Percentiles rank a stretch among this genome's conserved stretches.
Conservation (phyloP, 2,888 invertebrate species). For the Drosophila neonasuta region DNA sequence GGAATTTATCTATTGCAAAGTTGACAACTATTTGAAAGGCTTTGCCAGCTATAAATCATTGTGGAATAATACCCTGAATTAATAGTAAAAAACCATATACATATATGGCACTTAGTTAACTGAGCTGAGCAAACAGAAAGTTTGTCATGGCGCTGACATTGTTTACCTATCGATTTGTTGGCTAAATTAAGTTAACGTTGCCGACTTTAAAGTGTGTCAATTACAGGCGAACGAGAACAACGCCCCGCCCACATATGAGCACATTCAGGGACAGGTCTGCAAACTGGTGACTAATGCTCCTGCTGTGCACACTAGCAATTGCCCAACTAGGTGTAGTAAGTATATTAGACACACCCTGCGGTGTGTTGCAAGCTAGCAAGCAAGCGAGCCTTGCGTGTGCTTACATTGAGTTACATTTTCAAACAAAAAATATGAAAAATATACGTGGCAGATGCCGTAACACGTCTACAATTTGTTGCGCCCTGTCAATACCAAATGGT, state of each 20-base stretch:
- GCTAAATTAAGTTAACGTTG: constrained; percentile 13
- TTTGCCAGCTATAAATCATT: background rate
- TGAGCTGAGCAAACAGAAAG: background rate
- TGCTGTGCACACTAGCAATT: constrained; percentile 1
- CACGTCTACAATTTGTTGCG: constrained; percentile 27
- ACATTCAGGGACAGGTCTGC: constrained; percentile 17
- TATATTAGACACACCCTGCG: constrained; percentile 16
- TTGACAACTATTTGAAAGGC: background rate
- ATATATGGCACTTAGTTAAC: background rate
- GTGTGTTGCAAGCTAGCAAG: background rate
- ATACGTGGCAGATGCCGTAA: constrained; percentile 9
- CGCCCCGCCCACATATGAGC: constrained; percentile 10
- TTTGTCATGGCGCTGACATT: background rate
- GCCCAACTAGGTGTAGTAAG: background rate
- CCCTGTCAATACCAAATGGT: constrained; percentile 30
- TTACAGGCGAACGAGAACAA: background rate
- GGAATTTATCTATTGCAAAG: background rate
- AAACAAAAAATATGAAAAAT: constrained; percentile 13
- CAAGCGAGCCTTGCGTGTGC: constrained; percentile 9
- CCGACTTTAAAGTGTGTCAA: constrained; percentile 22
- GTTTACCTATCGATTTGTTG: constrained; percentile 10
- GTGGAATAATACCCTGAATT: background rate
- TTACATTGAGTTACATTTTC: constrained; percentile 1
- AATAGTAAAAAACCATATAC: background rate
- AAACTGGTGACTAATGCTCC: constrained; percentile 18